phyloP scores from a whole-genome alignment of 2,797 vertebrate species.

The Anabacerthia variegaticeps region DNA sequence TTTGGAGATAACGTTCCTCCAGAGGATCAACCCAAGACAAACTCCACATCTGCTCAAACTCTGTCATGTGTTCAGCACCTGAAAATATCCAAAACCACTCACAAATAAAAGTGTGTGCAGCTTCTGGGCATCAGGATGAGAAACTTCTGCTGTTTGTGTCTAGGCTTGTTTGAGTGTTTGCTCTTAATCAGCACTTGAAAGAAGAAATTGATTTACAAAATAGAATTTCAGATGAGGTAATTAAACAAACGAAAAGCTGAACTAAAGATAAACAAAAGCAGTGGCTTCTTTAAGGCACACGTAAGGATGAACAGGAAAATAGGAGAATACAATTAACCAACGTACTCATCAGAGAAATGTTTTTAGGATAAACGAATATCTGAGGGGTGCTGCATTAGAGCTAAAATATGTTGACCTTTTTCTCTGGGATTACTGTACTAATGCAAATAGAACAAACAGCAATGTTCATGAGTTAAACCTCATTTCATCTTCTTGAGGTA shows the following conservation, averaged over 20 bases:
- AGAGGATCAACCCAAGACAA: background rate
- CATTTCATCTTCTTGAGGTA: background rate
- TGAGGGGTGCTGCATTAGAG: background rate
- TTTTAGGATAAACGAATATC: background rate
- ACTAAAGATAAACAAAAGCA: conserved; percentile 1
- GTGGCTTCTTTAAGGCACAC: background rate
- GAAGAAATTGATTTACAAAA: background rate
- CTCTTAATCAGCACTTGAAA: conserved; percentile 19
- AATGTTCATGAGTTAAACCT: background rate
- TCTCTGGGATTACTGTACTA: background rate
- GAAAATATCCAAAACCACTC: background rate
- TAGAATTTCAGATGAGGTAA: background rate
- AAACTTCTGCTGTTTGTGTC: background rate
- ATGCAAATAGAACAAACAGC: background rate
- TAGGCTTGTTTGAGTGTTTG: background rate
- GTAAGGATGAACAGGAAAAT: background rate
- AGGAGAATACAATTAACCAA: background rate
- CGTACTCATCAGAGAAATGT: background rate
- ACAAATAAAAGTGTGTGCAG: background rate
- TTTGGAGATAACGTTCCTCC: background rate
- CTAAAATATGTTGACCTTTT: background rate
- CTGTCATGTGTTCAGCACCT: background rate
- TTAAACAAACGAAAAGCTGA: conserved; percentile 6
- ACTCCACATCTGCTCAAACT: background rate
- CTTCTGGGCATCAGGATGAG: background rate